Conservation (phyloP, 1,140 invertebrate species). For the Asbolus verrucosus region DNA sequence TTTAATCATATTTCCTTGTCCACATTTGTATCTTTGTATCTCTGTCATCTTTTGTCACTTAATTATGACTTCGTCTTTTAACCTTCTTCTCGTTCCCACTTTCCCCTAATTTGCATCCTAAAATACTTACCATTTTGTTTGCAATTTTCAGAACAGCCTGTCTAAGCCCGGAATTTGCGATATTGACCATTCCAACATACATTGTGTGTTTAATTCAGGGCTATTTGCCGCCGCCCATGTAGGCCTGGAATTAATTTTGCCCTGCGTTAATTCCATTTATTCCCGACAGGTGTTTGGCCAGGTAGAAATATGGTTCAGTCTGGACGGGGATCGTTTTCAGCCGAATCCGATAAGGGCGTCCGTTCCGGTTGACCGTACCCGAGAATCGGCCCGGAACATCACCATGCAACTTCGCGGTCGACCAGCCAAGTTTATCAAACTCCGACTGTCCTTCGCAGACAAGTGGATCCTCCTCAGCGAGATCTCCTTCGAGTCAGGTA, state of each 20-base stretch:
- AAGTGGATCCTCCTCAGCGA: slow-evolving; percentile 92
- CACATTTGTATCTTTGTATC: no score
- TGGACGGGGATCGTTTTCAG: slow-evolving; percentile 81
- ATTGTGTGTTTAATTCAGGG: no score
- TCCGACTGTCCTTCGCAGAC: slow-evolving; percentile 85
- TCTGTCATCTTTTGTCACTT: no score
- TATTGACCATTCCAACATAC: no score
- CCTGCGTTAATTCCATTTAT: slow-evolving; percentile 33
- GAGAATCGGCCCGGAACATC: slow-evolving; percentile 86
- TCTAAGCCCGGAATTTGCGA: no score
- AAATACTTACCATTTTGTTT: no score
- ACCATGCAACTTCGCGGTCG: slow-evolving; percentile 82
- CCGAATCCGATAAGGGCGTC: slow-evolving; percentile 72
- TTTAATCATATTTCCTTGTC: no score
- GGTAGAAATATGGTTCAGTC: slow-evolving; percentile 81
- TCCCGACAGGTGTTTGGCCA: slow-evolving; percentile 75
- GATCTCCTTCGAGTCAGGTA: slow-evolving; percentile 83
- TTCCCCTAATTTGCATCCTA: no score
- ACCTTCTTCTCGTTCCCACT: no score
- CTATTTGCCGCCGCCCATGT: slow-evolving; percentile 7
- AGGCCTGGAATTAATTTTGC: slow-evolving; percentile 22
- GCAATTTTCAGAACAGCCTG: no score
- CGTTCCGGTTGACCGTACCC: slow-evolving; percentile 76
- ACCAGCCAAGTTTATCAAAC: slow-evolving; percentile 80
- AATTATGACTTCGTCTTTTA: no score